Conservation (phyloP, 2,888 invertebrate genomes). For the Lycophotia porphyrea region DNA sequence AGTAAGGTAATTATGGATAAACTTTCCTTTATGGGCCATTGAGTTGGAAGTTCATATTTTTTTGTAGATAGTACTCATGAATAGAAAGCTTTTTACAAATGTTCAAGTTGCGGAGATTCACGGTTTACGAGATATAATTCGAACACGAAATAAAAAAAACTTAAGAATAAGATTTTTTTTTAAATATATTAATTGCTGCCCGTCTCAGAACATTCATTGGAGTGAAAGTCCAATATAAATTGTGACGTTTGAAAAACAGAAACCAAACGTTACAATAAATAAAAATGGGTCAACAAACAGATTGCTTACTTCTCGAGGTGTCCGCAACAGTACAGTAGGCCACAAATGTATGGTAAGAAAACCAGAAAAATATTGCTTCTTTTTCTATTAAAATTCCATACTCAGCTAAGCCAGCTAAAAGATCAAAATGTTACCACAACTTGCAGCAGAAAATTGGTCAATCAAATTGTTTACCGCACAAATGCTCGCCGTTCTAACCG, state of each 20-base stretch:
- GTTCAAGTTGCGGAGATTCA: no score
- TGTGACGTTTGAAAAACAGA: neutral
- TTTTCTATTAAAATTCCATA: neutral
- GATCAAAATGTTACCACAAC: neutral
- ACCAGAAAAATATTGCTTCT: neutral
- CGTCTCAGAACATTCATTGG: neutral
- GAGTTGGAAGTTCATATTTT: no score
- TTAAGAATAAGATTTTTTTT: neutral
- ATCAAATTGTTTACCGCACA: neutral
- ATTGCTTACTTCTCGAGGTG: neutral
- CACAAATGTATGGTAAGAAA: neutral
- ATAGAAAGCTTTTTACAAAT: no score
- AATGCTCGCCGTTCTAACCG: slow-evolving; percentile 40
- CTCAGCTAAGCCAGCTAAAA: neutral
- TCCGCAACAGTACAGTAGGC: neutral
- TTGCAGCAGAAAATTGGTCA: neutral
- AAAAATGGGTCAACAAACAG: slow-evolving; percentile 10
- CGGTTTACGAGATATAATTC: no score
- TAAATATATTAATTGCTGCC: neutral
- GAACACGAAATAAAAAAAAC: neutral
- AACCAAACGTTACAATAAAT: neutral
- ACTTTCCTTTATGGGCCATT: no score
- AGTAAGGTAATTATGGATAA: slow-evolving; percentile 3
- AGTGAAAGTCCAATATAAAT: no score
- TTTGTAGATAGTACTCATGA: no score